Evolutionary conservation across 1,140 invertebrate genomes (phyloP).

Genomic region (Megathymus violae): DNA sequence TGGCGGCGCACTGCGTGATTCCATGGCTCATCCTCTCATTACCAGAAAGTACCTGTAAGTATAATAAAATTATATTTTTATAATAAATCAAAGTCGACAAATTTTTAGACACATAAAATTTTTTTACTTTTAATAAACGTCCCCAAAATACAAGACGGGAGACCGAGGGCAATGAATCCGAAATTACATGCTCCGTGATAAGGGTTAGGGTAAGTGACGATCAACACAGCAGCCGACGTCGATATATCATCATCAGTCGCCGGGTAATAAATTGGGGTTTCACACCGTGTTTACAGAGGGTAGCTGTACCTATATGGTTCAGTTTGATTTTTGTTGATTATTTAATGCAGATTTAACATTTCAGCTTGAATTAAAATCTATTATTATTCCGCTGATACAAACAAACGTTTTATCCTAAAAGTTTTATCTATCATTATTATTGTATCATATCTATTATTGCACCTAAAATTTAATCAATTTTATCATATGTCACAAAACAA

Average conservation of each 20-base stretch:
- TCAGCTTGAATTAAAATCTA: too few species aligned
- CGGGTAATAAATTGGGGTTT: conserved; percentile 71
- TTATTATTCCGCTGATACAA: too few species aligned
- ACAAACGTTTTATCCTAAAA: too few species aligned
- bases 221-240: conserved; percentile 76
- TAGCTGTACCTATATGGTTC: conserved; percentile 18
- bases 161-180: conserved; percentile 76
- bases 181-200: conserved; percentile 74
- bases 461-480: too few species aligned
- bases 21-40: conserved; percentile 80
- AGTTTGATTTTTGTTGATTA: conserved; percentile 3
- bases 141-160: conserved; percentile 39
- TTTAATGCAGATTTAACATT: too few species aligned
- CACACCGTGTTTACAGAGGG: conserved; percentile 58
- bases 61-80: conserved; percentile 40
- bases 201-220: conserved; percentile 80
- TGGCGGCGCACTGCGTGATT: conserved; percentile 80
- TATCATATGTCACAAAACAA: too few species aligned
- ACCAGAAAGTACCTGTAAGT: conserved; percentile 65
- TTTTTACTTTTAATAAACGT: conserved; percentile 60
- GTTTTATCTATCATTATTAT: too few species aligned
- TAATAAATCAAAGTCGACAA: neutral
- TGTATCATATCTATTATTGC: too few species aligned
- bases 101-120: conserved; percentile 7
- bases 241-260: conserved; percentile 82